Base-by-base conservation (phyloP, 1,140 invertebrate genomes). In the Colletes latitarsis region DNA sequence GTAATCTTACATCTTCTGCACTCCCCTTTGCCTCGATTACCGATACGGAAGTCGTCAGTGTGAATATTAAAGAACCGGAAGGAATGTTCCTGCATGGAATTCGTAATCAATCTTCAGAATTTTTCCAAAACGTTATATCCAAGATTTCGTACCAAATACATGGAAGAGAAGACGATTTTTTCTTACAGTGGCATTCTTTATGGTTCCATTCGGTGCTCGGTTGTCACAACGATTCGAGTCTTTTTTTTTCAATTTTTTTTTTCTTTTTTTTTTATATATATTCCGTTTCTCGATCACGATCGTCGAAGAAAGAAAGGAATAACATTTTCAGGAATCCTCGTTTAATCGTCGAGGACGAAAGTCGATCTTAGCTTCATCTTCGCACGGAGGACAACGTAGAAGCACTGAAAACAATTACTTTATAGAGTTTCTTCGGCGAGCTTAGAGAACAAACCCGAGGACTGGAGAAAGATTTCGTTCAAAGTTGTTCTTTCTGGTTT, bases 401-500 rank as follows among this genome's bases (percentile, higher is more conserved):
- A 62, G 17, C 15, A 58, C n/a, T 46, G 69, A 58, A 49, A 49
- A 49, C 9, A 49, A 30, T 14, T 75, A 12, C 49, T 49, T 49
- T 49, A 10, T 49, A 68, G 63, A 15, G 9, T 15, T 74, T 74
- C 30, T 21, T 43, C 14, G 63, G 15, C 12, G 14, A 43, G 15
- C 41, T 68, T 52, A 21, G n/a, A 43, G 8, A 78, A 62, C 21
- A 19, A 10, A 60, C n/a, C 17, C 43, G 46, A 57, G 4, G 15
- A 46, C 15, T 21, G 55, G 46, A 39, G 6, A 39, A 52, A 70
- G 49, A 12, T 46, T 53, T 8, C 63, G 21, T 66, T 69, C 14
- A 85, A 58, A 6, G 41, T 77, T 57, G 55, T 72, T 52, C 43
- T 74, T 82, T 91, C 70, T 91, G 77, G 52, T 95, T 95, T 82